Evolutionary conservation across 2,113 vertebrate genomes (phyloP).

Genomic region (Cervus canadensis): DNA sequence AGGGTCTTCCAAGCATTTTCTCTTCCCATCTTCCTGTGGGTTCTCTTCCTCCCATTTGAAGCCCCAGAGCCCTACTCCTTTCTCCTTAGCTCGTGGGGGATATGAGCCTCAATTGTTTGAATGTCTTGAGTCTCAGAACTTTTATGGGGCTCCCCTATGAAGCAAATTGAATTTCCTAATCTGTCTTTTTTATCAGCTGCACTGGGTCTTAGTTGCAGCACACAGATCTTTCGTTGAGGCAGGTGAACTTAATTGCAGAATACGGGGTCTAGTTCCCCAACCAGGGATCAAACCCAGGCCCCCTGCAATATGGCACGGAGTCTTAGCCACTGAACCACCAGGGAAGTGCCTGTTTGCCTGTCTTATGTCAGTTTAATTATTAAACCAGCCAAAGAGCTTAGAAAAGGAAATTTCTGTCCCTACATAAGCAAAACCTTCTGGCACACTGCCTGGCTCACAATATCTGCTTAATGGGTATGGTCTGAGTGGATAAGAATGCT

Average conservation of each 20-base stretch:
- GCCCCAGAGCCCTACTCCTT: not conserved
- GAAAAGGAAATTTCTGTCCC: not conserved
- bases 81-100: not conserved
- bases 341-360: not conserved
- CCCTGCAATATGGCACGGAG: rapidly evolving
- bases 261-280: not conserved
- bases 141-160: not conserved
- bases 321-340: not conserved
- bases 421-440: not conserved
- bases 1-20: not conserved
- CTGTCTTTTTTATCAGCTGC: not conserved
- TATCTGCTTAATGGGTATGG: not conserved
- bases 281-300: not conserved
- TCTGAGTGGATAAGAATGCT: not conserved
- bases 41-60: not conserved
- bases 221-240: rapidly evolving
- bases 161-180: not conserved
- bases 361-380: not conserved
- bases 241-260: not conserved
- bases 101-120: not conserved
- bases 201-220: not conserved
- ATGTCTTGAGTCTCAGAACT: not conserved
- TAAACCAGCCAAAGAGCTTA: not conserved
- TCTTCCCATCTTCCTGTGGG: not conserved
- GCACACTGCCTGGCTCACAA: not conserved